Conservation (phyloP, 1,140 invertebrate genomes). For the Aporrectodea caliginosa region DNA sequence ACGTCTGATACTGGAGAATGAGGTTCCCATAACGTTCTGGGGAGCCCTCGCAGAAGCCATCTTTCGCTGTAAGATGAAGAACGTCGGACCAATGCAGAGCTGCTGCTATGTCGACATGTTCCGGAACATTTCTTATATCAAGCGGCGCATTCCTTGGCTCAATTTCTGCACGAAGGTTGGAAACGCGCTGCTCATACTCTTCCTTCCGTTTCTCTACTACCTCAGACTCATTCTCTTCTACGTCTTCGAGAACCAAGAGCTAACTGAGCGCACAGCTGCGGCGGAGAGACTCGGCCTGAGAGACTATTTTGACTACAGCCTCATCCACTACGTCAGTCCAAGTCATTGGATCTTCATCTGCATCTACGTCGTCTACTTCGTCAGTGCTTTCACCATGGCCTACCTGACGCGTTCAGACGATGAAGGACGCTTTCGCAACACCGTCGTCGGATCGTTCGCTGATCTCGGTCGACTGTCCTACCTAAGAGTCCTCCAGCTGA, state of each 20-base stretch:
- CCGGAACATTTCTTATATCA: neutral
- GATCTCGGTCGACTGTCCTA: slow-evolving; percentile 47
- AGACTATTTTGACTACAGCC: slow-evolving; percentile 40
- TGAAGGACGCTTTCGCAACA: slow-evolving; percentile 12
- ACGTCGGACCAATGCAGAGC: slow-evolving; percentile 15
- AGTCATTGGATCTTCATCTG: slow-evolving; percentile 46
- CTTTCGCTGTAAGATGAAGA: slow-evolving; percentile 22
- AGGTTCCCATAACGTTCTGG: slow-evolving; percentile 26
- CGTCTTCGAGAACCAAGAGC: slow-evolving; percentile 45
- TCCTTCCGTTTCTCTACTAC: slow-evolving; percentile 48
- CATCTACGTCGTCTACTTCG: slow-evolving; percentile 46
- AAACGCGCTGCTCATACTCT: slow-evolving; percentile 39
- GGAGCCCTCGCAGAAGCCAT: slow-evolving; percentile 10
- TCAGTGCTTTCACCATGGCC: slow-evolving; percentile 41
- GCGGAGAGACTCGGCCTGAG: slow-evolving; percentile 35
- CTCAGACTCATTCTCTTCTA: slow-evolving; percentile 47
- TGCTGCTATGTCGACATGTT: slow-evolving; percentile 30
- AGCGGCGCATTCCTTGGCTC: slow-evolving; percentile 12
- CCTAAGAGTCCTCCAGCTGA: slow-evolving; percentile 20
- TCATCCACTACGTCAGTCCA: slow-evolving; percentile 48
- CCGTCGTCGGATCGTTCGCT: slow-evolving; percentile 36
- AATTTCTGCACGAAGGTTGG: slow-evolving; percentile 35
- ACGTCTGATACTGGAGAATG: slow-evolving; percentile 30
- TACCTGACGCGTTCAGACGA: slow-evolving; percentile 28
- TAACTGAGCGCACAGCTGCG: slow-evolving; percentile 35